Evolutionary conservation across 2,888 invertebrate genomes (phyloP), one percentile per base, ranked within the genome.

Genomic region (Tiphia femorata): DNA sequence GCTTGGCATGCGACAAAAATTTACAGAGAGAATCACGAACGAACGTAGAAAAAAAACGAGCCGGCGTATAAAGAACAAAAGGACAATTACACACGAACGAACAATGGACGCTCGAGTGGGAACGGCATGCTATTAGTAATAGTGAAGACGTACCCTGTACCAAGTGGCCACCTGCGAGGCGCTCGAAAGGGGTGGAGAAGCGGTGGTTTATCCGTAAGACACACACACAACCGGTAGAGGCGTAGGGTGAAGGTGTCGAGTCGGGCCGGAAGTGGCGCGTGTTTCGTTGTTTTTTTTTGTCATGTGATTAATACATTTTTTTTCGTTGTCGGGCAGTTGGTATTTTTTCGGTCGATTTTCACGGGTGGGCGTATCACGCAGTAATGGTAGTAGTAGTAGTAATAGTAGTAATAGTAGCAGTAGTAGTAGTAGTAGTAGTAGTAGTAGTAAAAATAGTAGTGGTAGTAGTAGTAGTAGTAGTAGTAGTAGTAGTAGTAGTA

Each of bases 111-210:
- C 16, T 49, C 41, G 35, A 25, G 40, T 42, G n/a, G 10, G 38
- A 37, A 46, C 30, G 72, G 72, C 81, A 82, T 81, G 80, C 81
- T 80, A 82, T 82, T 81, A 83, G 82, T 82, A 77, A 78, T 62
- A 79, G 79, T 81, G 79, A 79, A 79, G 86, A 92, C 93, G 88
- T 93, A 94, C 93, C 93, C 93, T 90, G 90, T 91, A 94, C 93
- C 94, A 94, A 88, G 91, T 91, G 86, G 93, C 93, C 90, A 94
- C 94, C 93, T 94, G 89, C 81, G 84, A 84, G 80, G 66, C 73
- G 69, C 72, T 77, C 76, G 75, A 76, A 79, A 80, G 70, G 74
- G 75, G 75, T 74, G 69, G 58, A 75, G 78, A 75, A 76, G 77
- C 75, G 78, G 72, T 75, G 77, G 48, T 66, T 49, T 64, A 61